Percentiles rank a stretch among this genome's conserved stretches.
phyloP scores from a whole-genome alignment of 1,140 invertebrate species.

The Galendromus occidentalis region DNA sequence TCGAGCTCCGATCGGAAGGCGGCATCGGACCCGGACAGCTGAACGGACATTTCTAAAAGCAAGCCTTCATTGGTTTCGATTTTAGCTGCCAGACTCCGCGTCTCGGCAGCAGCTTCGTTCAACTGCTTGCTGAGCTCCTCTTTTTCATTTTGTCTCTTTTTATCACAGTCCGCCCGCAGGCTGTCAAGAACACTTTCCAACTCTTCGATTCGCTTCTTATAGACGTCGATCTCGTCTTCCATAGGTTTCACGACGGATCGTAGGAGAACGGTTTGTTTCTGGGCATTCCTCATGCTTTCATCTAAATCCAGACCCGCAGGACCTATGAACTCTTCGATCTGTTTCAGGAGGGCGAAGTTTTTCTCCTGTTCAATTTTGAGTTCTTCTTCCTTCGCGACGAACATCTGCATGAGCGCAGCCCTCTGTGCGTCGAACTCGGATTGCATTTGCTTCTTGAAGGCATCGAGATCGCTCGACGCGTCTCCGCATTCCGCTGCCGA shows the following conservation, averaged over 20 bases:
- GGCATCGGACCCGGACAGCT: background rate
- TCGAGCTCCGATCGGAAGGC: background rate
- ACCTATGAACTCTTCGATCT: constrained; percentile 8
- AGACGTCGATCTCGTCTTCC: background rate
- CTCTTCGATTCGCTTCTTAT: background rate
- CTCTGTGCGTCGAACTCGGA: constrained; percentile 1
- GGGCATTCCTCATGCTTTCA: constrained; percentile 1
- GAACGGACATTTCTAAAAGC: background rate
- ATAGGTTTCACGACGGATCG: constrained; percentile 4
- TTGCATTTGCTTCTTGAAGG: background rate
- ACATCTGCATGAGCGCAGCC: constrained; percentile 6
- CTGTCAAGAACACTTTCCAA: background rate
- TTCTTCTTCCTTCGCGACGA: constrained; percentile 6
- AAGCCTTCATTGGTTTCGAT: background rate
- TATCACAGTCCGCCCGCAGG: background rate
- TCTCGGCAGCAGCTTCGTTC: background rate
- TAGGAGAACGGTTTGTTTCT: constrained; percentile 2
- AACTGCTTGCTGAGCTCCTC: background rate
- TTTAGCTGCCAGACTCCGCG: constrained; percentile 2
- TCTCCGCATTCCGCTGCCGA: background rate
- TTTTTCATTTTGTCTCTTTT: background rate
- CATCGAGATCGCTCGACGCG: background rate
- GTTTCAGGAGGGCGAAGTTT: background rate
- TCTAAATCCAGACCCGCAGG: background rate
- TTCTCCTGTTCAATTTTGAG: background rate